A percentile compares a stretch with the other conserved stretches of the same genome.
Evolutionary conservation across 2,113 vertebrate species (phyloP).

Genomic region (Notarius quadriscutis): DNA sequence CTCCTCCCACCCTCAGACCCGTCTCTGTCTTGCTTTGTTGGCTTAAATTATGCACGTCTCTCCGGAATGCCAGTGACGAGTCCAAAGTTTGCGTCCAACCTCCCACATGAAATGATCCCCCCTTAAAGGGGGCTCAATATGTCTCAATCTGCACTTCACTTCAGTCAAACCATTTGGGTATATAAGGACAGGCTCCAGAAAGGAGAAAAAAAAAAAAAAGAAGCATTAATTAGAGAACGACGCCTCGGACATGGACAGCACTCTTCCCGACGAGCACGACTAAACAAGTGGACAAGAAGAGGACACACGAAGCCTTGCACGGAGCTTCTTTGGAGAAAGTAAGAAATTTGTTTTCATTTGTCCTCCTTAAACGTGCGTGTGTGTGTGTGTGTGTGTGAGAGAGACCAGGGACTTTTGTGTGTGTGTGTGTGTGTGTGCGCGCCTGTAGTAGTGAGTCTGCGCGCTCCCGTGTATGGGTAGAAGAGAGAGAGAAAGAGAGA

Average conservation of each 20-base stretch:
- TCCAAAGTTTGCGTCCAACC: slow-evolving; percentile 99
- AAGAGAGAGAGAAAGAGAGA: slow-evolving; percentile 39
- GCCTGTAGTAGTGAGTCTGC: slow-evolving; percentile 35
- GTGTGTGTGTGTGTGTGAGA: slow-evolving; percentile 62
- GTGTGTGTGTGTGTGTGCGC: slow-evolving; percentile 43
- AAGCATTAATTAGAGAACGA: slow-evolving; percentile 74
- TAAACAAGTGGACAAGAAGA: slow-evolving; percentile 74
- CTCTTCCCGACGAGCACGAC: slow-evolving; percentile 65
- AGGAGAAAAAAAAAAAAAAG: no score
- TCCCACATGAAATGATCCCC: slow-evolving; percentile 99
- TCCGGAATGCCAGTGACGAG: slow-evolving; percentile 99
- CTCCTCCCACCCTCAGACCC: slow-evolving; percentile 75
- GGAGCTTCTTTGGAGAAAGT: slow-evolving; percentile 74
- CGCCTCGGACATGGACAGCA: slow-evolving; percentile 63
- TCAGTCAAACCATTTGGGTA: slow-evolving; percentile 86
- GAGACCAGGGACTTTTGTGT: slow-evolving; percentile 3
- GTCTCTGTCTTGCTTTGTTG: slow-evolving; percentile 95
- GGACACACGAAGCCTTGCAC: slow-evolving; percentile 72
- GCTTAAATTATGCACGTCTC: slow-evolving; percentile 99
- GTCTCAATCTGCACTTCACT: slow-evolving; percentile 99
- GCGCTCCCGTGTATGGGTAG: slow-evolving; percentile 51
- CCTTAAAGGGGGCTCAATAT: slow-evolving; percentile 98
- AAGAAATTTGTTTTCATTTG: slow-evolving; percentile 77
- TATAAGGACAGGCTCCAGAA: slow-evolving; percentile 75
- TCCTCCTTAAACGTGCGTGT: slow-evolving; percentile 58